These are phyloP conservation scores for Abrostola triplasia DNA, from an alignment of 2,888 invertebrate species.

Conservation along the genomic window DNA sequence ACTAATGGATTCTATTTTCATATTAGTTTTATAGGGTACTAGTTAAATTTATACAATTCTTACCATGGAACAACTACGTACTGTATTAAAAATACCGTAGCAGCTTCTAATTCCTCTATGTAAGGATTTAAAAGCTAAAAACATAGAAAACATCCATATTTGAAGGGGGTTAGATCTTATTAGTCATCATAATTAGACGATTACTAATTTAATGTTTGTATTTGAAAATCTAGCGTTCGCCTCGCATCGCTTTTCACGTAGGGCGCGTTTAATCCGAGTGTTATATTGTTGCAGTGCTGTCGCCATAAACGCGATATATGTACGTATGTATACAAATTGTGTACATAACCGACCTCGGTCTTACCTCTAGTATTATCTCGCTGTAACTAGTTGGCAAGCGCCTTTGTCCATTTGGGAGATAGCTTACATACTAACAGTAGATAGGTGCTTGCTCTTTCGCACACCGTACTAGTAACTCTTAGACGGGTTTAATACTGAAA, in stretches of 20 bases:
- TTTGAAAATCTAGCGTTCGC: background rate
- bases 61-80: no score
- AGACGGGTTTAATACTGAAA: no score
- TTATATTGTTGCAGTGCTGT: slow-evolving; percentile 44
- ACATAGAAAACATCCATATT: no score
- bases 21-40: background rate
- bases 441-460: background rate
- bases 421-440: background rate
- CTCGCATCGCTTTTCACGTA: background rate
- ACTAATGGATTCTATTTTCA: slow-evolving; percentile 12
- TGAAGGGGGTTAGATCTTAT: no score
- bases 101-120: no score
- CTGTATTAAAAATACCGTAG: no score
- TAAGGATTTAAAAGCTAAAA: no score
- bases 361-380: slow-evolving; percentile 29
- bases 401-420: slow-evolving; percentile 20
- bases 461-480: background rate
- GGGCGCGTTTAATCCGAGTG: slow-evolving; percentile 24
- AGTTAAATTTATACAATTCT: no score
- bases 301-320: slow-evolving; percentile 14
- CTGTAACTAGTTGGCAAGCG: slow-evolving; percentile 17
- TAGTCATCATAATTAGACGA: no score
- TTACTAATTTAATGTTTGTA: background rate
- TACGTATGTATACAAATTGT: slow-evolving; percentile 21
- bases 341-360: slow-evolving; percentile 17